A percentile compares a stretch with the other conserved stretches of the same genome.
Evolutionary conservation across 2,888 invertebrate species (phyloP).

Genomic region (Phyllotreta cruciferae): DNA sequence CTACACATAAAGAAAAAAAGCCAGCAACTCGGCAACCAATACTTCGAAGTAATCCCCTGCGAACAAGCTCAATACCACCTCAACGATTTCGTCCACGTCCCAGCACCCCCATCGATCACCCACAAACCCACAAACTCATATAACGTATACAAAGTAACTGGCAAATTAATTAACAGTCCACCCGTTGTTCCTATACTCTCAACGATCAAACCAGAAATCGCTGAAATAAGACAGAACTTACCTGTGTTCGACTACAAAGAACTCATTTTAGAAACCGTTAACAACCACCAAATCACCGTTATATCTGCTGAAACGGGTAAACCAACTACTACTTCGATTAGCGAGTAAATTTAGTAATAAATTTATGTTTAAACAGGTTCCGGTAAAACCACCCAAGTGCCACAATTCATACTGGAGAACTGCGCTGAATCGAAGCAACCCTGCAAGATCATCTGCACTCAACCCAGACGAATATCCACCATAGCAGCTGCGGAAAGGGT

Average conservation of each 20-base stretch:
- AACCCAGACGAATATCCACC: conserved; percentile 91
- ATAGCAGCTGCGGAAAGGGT: conserved; percentile 85
- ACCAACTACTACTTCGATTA: neutral
- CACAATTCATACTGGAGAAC: conserved; percentile 89
- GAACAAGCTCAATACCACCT: conserved; percentile 24
- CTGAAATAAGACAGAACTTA: conserved; percentile 69
- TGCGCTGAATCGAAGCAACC: conserved; percentile 66
- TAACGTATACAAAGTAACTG: conserved; percentile 18
- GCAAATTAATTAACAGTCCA: conserved; percentile 20
- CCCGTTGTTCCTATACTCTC: conserved; percentile 14
- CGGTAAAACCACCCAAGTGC: conserved; percentile 95
- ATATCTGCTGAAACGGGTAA: conserved; percentile 77
- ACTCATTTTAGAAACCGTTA: conserved; percentile 71
- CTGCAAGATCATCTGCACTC: conserved; percentile 90
- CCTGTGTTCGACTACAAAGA: conserved; percentile 74
- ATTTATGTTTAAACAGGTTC: conserved; percentile 66
- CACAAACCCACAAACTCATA: conserved; percentile 18
- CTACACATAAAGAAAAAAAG: conserved; percentile 47
- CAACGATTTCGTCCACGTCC: conserved; percentile 18
- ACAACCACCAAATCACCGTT: conserved; percentile 73
- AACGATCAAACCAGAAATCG: conserved; percentile 29
- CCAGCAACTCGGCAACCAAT: conserved; percentile 42
- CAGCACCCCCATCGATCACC: conserved; percentile 13
- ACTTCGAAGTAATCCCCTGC: conserved; percentile 41
- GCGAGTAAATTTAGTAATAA: neutral